Conservation (phyloP, 2,888 invertebrate species). For the Dolichopus griseipennis region DNA sequence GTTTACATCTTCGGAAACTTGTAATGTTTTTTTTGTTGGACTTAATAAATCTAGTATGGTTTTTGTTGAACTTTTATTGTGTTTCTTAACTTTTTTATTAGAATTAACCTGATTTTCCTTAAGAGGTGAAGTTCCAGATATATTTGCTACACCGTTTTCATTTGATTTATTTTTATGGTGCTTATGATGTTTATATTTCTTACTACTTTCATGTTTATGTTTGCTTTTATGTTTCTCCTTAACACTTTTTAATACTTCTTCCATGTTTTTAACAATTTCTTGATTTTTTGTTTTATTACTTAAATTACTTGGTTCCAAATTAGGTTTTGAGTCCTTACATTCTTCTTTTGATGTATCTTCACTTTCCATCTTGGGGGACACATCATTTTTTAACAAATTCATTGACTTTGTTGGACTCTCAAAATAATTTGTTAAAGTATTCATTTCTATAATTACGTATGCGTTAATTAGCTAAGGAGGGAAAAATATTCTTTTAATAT, state of each 20-base stretch:
- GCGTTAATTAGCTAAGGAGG: no score
- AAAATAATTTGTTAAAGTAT: background rate
- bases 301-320: background rate
- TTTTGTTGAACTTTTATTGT: constrained; percentile 19
- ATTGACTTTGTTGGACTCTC: background rate
- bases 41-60: background rate
- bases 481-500: no score
- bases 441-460: background rate
- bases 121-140: constrained; percentile 16
- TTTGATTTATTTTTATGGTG: constrained; percentile 35
- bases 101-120: constrained; percentile 13
- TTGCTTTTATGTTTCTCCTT: constrained; percentile 40
- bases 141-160: constrained; percentile 28
- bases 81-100: constrained; percentile 19
- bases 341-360: background rate
- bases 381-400: no score
- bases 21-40: background rate
- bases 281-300: constrained; percentile 13
- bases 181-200: constrained; percentile 19
- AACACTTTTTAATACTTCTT: constrained; percentile 39
- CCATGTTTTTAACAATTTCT: constrained; percentile 39
- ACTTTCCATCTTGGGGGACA: background rate
- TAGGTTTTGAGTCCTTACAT: background rate
- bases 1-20: background rate
- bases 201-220: constrained; percentile 30